Base-by-base conservation (phyloP, 2,113 vertebrate species). In the Rhea pennata region DNA sequence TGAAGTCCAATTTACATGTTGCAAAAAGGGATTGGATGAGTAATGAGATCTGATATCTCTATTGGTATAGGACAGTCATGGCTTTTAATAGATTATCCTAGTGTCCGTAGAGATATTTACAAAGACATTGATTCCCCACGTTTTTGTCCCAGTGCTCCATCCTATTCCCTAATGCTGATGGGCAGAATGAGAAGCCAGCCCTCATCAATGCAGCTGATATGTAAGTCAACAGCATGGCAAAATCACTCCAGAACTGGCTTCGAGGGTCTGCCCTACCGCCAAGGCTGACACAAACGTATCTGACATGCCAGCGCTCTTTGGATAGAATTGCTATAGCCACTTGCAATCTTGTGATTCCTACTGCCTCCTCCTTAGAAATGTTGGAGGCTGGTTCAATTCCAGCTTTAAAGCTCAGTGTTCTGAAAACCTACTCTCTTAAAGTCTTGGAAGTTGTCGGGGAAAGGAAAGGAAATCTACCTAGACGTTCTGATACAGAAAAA, bases 1-100 rank as follows among this genome's bases (percentile, higher is more conserved):
- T 48, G 42, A 95, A 96, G 87, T 51, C 56, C 84, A 97, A 95
- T 97, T 95, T 97, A 84, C 95, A 97, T 97, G 93, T 96, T 95
- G 94, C 80, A 94, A 42, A 93, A 97, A 94, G 84, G 92, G 70
- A 96, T 48, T 91, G 92, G 94, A 65, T 62, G 22, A 39, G 90
- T 97, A 97, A 97, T 95, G 90, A 97, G 88, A 97, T 82, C 90
- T 96, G 97, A 95, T 97, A 56, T 87, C 90, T 95, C 88, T 92
- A 84, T 66, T 95, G 97, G 86, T 95, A 86, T 40, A 92, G 59
- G 96, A 86, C 31, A 93, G 91, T 91, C 91, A 95, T 94, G 95
- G 83, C 89, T 97, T 97, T 97, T 96, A 96, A 95, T 40, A 97
- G 96, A 95, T 97, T 96, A 97, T 96, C 92, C 86, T 21, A 9